Percentiles rank a stretch among this genome's conserved stretches.
Evolutionary conservation across 2,888 invertebrate genomes (phyloP).

Genomic region (Troglohyphantes excavatus): DNA sequence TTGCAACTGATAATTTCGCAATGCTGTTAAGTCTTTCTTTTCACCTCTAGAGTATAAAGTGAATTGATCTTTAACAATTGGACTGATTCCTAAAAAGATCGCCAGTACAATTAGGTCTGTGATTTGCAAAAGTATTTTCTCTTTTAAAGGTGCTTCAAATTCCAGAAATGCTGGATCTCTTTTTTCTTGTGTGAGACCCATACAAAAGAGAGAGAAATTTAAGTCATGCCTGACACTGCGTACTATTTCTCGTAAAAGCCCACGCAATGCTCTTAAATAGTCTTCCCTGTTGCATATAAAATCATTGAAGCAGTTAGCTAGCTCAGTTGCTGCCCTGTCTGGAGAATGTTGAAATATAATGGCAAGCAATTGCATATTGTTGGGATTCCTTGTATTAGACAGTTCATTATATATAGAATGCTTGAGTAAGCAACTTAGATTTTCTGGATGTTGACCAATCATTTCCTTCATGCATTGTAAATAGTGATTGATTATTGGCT

Average conservation of each 20-base stretch:
- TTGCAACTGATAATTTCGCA: conserved; percentile 84
- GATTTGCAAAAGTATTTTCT: conserved; percentile 91
- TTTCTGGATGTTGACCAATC: conserved; percentile 91
- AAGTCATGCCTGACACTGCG: conserved; percentile 91
- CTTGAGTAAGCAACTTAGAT: conserved; percentile 92
- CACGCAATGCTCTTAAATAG: conserved; percentile 92
- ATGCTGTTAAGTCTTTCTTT: conserved; percentile 82
- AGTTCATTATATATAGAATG: conserved; percentile 97
- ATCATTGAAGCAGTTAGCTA: conserved; percentile 87
- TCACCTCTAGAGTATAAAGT: conserved; percentile 82
- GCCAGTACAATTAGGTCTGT: conserved; percentile 93
- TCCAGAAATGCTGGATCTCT: conserved; percentile 82
- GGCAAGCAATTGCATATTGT: conserved; percentile 95
- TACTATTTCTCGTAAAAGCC: conserved; percentile 93
- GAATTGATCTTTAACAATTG: conserved; percentile 88
- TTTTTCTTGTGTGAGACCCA: conserved; percentile 87
- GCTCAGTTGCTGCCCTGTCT: conserved; percentile 88
- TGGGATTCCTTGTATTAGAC: conserved; percentile 92
- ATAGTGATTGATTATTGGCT: conserved; percentile 94
- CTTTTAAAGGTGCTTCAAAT: conserved; percentile 84
- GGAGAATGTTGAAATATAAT: conserved; percentile 93
- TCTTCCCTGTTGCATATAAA: conserved; percentile 93
- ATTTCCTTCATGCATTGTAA: conserved; percentile 93
- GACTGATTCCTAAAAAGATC: conserved; percentile 91
- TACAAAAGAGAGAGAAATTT: conserved; percentile 90